These are phyloP conservation scores for Spodoptera frugiperda DNA, from an alignment of 1,140 invertebrate species.

Conservation along the genomic window DNA sequence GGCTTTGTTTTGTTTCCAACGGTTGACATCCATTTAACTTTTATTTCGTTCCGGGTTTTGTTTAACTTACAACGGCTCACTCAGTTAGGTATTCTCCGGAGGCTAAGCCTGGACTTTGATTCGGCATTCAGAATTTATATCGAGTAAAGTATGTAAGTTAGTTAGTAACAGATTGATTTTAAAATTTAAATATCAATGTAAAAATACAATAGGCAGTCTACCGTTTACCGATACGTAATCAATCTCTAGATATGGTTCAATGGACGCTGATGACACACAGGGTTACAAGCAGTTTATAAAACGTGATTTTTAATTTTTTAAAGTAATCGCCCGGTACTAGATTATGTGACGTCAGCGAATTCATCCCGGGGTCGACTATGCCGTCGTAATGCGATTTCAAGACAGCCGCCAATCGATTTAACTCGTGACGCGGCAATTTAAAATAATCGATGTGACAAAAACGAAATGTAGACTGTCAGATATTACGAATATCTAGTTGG, in stretches of 20 bases:
- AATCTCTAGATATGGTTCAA: not conserved
- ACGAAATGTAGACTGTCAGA: not conserved
- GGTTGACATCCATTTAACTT: slow-evolving; percentile 19
- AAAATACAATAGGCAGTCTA: too few relatives aligned
- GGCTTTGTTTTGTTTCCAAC: slow-evolving; percentile 23
- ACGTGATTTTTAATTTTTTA: not conserved
- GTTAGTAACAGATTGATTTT: too few relatives aligned
- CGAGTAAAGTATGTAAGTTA: too few relatives aligned
- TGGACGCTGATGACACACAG: not conserved
- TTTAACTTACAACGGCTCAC: not conserved
- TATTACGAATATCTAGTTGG: not conserved
- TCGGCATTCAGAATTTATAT: not conserved
- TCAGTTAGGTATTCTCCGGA: not conserved
- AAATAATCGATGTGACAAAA: slow-evolving; percentile 33
- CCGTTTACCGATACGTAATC: too few relatives aligned
- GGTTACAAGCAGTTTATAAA: not conserved
- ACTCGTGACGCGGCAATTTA: slow-evolving; percentile 32
- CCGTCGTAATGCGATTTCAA: slow-evolving; percentile 40
- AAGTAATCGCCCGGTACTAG: not conserved
- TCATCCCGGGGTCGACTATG: not conserved
- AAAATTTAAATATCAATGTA: too few relatives aligned
- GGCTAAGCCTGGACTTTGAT: not conserved
- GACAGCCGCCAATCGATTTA: slow-evolving; percentile 45
- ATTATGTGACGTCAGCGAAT: slow-evolving; percentile 28
- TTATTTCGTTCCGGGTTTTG: not conserved